phyloP scores from a whole-genome alignment of 2,888 invertebrate genomes.

The Melanostoma scalare region DNA sequence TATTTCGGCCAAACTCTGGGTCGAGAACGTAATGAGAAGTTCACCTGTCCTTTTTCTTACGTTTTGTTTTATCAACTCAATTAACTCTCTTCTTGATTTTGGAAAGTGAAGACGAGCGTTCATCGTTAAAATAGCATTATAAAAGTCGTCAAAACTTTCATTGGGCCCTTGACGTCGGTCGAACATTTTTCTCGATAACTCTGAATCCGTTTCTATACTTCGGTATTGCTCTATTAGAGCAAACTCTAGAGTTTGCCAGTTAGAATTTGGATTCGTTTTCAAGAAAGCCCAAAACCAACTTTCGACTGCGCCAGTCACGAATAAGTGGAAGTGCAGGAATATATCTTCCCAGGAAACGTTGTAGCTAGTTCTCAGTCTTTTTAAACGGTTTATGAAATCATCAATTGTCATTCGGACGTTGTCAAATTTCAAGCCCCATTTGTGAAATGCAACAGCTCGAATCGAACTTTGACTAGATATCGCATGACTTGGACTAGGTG shows the following conservation, averaged over 20 bases:
- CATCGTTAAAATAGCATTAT: not conserved
- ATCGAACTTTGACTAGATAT: not conserved
- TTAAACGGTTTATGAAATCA: not conserved
- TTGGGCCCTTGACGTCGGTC: no score
- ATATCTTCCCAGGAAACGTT: conserved; percentile 16
- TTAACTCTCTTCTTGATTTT: no score
- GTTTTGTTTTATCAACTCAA: not conserved
- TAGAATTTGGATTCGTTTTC: conserved; percentile 8
- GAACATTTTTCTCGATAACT: no score
- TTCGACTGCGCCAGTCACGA: not conserved
- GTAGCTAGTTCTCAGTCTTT: not conserved
- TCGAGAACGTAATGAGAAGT: no score
- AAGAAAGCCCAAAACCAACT: conserved; percentile 19
- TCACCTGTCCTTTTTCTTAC: no score
- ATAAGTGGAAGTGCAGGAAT: conserved; percentile 7
- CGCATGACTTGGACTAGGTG: not conserved
- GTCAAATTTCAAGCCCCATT: conserved; percentile 15
- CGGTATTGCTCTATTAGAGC: conserved; percentile 10
- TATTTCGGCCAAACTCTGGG: no score
- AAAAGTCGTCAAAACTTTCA: conserved; percentile 1
- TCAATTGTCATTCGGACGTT: conserved; percentile 12
- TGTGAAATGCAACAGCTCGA: conserved; percentile 1
- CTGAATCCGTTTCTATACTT: not conserved
- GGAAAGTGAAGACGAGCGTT: not conserved
- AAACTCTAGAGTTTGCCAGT: not conserved